These are phyloP conservation scores for Colletes latitarsis DNA, from an alignment of 1,140 invertebrate species.

Conservation along the genomic window DNA sequence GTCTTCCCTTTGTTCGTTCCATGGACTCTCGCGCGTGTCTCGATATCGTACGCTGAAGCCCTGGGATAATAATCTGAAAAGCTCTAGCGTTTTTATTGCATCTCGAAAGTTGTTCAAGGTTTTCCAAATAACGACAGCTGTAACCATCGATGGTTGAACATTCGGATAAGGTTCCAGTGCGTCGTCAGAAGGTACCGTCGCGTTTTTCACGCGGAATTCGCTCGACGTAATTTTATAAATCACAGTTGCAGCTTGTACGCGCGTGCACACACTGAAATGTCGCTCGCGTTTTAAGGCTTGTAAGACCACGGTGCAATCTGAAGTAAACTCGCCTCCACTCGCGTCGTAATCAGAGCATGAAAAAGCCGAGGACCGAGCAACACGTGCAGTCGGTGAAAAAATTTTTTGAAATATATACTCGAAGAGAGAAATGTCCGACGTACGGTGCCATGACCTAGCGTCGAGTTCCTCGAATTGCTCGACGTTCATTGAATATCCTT, in stretches of 20 bases:
- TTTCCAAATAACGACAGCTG: too few relatives aligned
- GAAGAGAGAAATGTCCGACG: background rate
- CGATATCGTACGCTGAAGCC: background rate
- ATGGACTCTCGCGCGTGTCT: background rate
- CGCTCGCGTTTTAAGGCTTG: conserved; percentile 44
- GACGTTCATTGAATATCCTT: conserved; percentile 29
- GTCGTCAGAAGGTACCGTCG: background rate
- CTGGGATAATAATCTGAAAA: too few relatives aligned
- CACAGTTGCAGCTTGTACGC: conserved; percentile 1
- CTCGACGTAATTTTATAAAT: conserved; percentile 9
- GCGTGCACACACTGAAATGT: conserved; percentile 43
- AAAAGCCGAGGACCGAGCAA: conserved; percentile 63
- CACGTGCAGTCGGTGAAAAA: conserved; percentile 46
- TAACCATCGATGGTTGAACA: too few relatives aligned
- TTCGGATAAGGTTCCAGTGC: background rate
- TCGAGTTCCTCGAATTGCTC: conserved; percentile 29
- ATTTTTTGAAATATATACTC: conserved; percentile 9
- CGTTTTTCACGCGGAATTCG: background rate
- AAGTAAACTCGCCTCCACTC: conserved; percentile 55
- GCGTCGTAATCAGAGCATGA: conserved; percentile 69
- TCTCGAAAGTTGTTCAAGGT: too few relatives aligned
- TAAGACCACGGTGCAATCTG: conserved; percentile 41
- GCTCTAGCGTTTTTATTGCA: too few relatives aligned
- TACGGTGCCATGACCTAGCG: conserved; percentile 22
- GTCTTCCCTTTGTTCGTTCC: background rate